A percentile compares a stretch with the other conserved stretches of the same genome.
phyloP scores from a whole-genome alignment of 1,140 invertebrate species.

The Lepidurus couesii region DNA sequence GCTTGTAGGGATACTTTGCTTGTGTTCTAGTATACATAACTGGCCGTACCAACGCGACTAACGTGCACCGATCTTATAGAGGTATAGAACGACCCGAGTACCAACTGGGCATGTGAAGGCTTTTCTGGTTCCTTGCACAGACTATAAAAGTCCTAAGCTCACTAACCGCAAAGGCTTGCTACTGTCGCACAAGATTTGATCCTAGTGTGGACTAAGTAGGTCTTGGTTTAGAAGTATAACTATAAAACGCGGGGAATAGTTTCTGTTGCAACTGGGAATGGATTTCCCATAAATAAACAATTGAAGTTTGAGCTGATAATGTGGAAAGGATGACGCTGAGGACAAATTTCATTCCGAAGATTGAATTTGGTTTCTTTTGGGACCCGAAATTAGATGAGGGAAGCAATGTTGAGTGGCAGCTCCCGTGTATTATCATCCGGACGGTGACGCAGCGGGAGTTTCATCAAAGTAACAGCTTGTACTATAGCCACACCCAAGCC shows the following conservation, averaged over 20 bases:
- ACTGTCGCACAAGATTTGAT: neutral
- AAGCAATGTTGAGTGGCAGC: slow-evolving; percentile 19
- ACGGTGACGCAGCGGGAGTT: slow-evolving; percentile 1
- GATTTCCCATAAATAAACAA: no score
- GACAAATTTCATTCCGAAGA: neutral
- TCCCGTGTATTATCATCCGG: slow-evolving; percentile 14
- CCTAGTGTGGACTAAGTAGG: neutral
- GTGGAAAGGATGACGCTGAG: no score
- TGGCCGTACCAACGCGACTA: neutral
- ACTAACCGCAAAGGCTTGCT: neutral
- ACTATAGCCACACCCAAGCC: slow-evolving; percentile 20
- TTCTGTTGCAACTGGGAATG: neutral
- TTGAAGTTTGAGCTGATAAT: no score
- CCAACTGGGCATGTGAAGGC: neutral
- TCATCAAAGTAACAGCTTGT: slow-evolving; percentile 22
- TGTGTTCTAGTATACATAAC: neutral
- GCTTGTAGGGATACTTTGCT: slow-evolving; percentile 2
- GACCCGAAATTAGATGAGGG: neutral
- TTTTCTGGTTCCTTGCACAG: neutral
- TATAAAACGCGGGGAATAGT: neutral
- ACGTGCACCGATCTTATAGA: neutral
- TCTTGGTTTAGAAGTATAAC: neutral
- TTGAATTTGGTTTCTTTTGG: neutral
- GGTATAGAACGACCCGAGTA: neutral
- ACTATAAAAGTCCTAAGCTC: neutral